Evolutionary conservation across 2,797 vertebrate genomes (phyloP), one percentile per base, ranked within the genome.

Genomic region (Eulemur albifrons): DNA sequence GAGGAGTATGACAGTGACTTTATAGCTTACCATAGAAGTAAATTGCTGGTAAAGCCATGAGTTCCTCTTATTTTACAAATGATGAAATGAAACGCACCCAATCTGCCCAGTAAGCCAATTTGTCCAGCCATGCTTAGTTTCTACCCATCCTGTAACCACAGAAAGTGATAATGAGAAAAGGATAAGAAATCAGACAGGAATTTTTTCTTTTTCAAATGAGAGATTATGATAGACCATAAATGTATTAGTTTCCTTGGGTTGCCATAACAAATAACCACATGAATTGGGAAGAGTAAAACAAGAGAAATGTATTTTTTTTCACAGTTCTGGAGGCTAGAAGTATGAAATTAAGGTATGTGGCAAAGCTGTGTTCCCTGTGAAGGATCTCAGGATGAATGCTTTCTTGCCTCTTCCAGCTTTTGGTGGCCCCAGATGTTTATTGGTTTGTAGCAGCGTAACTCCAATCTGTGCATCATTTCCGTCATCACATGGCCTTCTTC

Each of bases 291-390:
- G 5, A 35, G 45, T 80, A 54, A 79, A 93, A 75, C 1, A 80
- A 90, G 70, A 76, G 27, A 90, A 70, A 76, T 81, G 2, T 11
- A n/a, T 38, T 10, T 1, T 85, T 85, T 85, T 45, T 93, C 45
- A 77, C 4, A 59, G 15, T 65, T 79, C 18, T 82, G n/a, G 14
- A 63, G 1, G 4, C 5, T 25, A 18, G 32, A 45, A n/a, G 3
- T 52, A 57, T 25, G 23, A 57, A 63, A 27, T 79, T 13, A 76
- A 69, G 17, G 23, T 43, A 10, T 45, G 9, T 30, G 35, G 4
- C 50, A 27, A 18, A 17, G 13, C 10, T 61, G 32, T 48, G 23
- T 30, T 30, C 17, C 69, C 18, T 59, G n/a, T n/a, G 5, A 92
- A 84, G 12, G 2, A 2, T 59, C 14, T 45, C 5, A 11, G 50